phyloP scores from a whole-genome alignment of 1,140 invertebrate species.

The Papilio glaucus region DNA sequence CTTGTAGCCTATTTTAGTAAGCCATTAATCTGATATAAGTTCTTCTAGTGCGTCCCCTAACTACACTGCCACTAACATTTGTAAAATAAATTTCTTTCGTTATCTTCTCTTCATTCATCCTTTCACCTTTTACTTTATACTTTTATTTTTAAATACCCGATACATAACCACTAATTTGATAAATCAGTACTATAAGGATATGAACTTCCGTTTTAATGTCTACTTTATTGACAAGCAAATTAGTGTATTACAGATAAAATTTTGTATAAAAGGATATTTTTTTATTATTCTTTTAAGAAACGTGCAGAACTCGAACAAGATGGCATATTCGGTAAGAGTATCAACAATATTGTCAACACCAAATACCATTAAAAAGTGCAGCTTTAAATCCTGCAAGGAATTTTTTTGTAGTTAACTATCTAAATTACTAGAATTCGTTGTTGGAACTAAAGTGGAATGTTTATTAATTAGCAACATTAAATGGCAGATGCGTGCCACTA shows the following conservation, averaged over 20 bases:
- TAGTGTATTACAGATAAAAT: not conserved
- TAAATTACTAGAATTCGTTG: too few relatives aligned
- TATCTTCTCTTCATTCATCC: too few relatives aligned
- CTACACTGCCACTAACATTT: too few relatives aligned
- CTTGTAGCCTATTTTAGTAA: too few relatives aligned
- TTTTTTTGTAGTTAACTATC: too few relatives aligned
- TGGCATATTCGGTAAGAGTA: constrained; percentile 11
- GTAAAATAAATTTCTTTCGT: too few relatives aligned
- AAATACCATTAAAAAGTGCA: not conserved
- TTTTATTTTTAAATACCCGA: not conserved
- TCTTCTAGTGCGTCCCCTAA: too few relatives aligned
- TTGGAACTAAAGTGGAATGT: too few relatives aligned
- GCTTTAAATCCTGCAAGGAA: too few relatives aligned
- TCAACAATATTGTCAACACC: not conserved
- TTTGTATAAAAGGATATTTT: constrained; percentile 3
- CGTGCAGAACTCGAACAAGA: not conserved
- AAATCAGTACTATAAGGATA: constrained; percentile 5
- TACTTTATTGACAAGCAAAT: not conserved
- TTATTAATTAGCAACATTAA: too few relatives aligned
- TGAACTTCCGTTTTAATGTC: not conserved
- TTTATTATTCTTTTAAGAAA: not conserved
- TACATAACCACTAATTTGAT: not conserved
- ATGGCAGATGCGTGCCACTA: too few relatives aligned
- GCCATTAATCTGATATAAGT: too few relatives aligned
- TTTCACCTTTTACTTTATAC: not conserved